These are phyloP conservation scores for Dendrolimus kikuchii DNA, from an alignment of 1,140 invertebrate genomes.

Conservation along the genomic window DNA sequence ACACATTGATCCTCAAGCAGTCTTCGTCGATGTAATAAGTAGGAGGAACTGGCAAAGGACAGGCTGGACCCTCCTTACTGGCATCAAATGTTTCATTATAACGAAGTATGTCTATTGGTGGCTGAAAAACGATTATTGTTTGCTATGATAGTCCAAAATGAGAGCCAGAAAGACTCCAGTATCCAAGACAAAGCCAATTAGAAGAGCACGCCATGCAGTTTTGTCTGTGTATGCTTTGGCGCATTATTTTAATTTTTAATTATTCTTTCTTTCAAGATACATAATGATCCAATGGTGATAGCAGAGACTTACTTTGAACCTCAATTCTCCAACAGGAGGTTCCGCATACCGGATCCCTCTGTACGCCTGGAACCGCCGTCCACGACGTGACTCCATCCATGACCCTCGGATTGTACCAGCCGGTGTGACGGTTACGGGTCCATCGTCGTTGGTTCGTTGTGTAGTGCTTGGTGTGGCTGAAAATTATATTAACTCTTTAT, in stretches of 20 bases:
- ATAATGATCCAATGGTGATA: too few relatives aligned
- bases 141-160: too few relatives aligned
- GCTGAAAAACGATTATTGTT: conserved; percentile 1
- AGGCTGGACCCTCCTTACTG: conserved; percentile 20
- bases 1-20: conserved; percentile 77
- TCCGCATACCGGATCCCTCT: conserved; percentile 75
- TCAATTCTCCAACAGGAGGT: conserved; percentile 69
- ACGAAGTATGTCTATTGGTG: conserved; percentile 8
- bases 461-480: too few relatives aligned
- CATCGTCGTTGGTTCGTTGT: neutral
- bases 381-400: conserved; percentile 36
- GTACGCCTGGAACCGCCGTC: conserved; percentile 68
- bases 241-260: too few relatives aligned
- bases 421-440: neutral
- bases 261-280: too few relatives aligned
- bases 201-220: too few relatives aligned
- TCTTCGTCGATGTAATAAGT: conserved; percentile 71
- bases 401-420: conserved; percentile 35
- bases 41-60: conserved; percentile 17
- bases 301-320: conserved; percentile 70
- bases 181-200: too few relatives aligned
- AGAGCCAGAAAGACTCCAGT: too few relatives aligned
- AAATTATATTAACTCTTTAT: too few relatives aligned
- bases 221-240: too few relatives aligned
- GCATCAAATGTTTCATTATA: conserved; percentile 14